Conservation (phyloP, 2,797 vertebrate species). For the Pipistrellus pygmaeus region DNA sequence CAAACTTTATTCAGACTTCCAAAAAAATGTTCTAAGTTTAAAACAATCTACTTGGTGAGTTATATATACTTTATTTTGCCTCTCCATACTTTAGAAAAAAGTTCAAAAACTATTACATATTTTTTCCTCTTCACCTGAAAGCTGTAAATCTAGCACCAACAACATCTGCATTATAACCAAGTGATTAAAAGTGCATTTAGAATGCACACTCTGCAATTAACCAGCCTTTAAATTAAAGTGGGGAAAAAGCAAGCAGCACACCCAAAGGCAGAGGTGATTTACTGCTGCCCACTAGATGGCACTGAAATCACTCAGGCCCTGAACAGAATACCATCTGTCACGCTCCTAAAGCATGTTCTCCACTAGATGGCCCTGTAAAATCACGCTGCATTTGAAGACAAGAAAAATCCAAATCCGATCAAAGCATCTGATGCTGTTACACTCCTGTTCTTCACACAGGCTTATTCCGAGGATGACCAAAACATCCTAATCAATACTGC, state of each 20-base stretch:
- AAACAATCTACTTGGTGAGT: neutral
- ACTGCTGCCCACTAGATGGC: conserved; percentile 83
- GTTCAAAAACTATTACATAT: neutral
- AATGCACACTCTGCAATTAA: neutral
- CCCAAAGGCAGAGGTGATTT: neutral
- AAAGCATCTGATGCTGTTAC: neutral
- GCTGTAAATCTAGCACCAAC: neutral
- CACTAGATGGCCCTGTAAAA: conserved; percentile 82
- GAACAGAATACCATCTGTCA: conserved; percentile 16
- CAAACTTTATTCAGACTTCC: neutral
- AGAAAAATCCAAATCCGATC: neutral
- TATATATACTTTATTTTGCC: neutral
- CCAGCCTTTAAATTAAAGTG: neutral
- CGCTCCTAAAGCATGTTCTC: neutral
- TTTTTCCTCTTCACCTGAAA: neutral
- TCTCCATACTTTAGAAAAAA: neutral
- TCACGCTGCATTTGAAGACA: conserved; percentile 55
- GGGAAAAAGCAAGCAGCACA: rapidly evolving
- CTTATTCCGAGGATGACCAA: neutral
- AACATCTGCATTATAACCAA: neutral
- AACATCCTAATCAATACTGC: neutral
- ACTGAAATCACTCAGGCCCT: conserved; percentile 35
- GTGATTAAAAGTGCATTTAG: neutral
- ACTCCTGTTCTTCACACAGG: neutral
- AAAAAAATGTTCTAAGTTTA: conserved; percentile 30